These are phyloP conservation scores for Microctonus aethiopoides DNA, from an alignment of 2,888 invertebrate genomes.

Conservation along the genomic window DNA sequence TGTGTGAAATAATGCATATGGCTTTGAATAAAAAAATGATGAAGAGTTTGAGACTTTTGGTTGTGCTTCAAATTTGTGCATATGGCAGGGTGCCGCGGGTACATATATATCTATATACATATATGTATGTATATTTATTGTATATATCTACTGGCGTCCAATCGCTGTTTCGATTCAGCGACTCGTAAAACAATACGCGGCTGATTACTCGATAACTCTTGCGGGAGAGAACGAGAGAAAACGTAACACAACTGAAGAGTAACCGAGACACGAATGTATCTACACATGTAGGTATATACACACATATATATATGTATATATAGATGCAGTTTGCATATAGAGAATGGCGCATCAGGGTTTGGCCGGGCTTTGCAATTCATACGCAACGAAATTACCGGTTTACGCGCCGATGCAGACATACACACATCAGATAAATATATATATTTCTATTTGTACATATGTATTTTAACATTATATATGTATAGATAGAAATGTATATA, in stretches of 20 bases:
- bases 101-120: too few species aligned
- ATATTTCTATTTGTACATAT: neutral
- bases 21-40: neutral
- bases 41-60: conserved; percentile 19
- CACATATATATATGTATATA: neutral
- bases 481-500: conserved; percentile 4
- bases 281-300: neutral
- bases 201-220: conserved; percentile 65
- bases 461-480: too few species aligned
- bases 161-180: conserved; percentile 63
- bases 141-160: conserved; percentile 45
- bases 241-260: conserved; percentile 67
- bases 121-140: too few species aligned
- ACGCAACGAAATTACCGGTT: conserved; percentile 63
- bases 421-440: neutral
- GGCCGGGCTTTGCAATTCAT: conserved; percentile 58
- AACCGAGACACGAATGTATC: conserved; percentile 69
- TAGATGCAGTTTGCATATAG: too few species aligned
- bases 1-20: too few species aligned
- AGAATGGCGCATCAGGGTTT: conserved; percentile 54
- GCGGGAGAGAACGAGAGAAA: conserved; percentile 44
- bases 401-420: conserved; percentile 54
- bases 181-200: conserved; percentile 65
- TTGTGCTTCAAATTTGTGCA: conserved; percentile 11
- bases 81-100: conserved; percentile 29